These are phyloP conservation scores for Trogon melanurus DNA, from an alignment of 2,113 vertebrate genomes.

Conservation along the genomic window DNA sequence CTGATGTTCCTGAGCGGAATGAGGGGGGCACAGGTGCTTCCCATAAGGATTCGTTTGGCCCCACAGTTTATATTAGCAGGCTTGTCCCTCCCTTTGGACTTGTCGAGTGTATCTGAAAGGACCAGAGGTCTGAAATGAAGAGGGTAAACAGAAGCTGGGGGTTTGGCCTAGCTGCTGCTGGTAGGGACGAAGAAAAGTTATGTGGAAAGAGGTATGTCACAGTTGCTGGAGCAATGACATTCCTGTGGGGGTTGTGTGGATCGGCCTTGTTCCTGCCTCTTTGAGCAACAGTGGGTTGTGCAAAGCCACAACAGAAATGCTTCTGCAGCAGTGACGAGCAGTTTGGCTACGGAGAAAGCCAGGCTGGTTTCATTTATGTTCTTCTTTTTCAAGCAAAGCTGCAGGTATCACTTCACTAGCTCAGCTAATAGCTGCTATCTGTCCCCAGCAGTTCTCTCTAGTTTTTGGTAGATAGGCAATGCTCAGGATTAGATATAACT, in stretches of 20 bases:
- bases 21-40: neutral
- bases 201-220: neutral
- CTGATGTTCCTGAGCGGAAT: neutral
- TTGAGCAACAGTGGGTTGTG: neutral
- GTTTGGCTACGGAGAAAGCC: neutral
- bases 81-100: neutral
- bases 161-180: neutral
- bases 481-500: neutral
- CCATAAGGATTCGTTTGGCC: neutral
- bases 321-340: neutral
- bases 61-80: neutral
- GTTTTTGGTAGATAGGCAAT: neutral
- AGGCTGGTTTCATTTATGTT: neutral
- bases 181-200: neutral
- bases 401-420: neutral
- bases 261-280: neutral
- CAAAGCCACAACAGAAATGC: neutral
- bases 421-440: constrained; percentile 9
- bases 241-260: neutral
- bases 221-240: neutral
- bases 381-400: neutral
- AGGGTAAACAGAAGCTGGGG: neutral
- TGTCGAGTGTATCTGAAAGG: neutral
- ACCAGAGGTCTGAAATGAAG: neutral
- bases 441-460: neutral